Evolutionary conservation across 2,888 invertebrate species (phyloP).

Genomic region (Ophion costatus): DNA sequence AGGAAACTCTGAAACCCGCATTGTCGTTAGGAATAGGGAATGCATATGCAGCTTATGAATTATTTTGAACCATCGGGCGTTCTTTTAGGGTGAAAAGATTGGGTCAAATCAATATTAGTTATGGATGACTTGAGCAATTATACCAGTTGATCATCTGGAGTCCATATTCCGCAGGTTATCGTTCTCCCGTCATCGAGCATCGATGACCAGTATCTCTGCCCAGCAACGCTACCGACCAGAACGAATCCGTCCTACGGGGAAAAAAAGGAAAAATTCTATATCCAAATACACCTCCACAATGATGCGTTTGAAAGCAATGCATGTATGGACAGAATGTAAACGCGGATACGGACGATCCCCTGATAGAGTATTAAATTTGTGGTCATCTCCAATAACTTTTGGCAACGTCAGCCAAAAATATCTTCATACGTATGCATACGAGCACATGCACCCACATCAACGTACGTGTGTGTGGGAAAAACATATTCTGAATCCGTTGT

Average conservation of each 20-base stretch:
- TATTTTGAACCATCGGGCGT: neutral
- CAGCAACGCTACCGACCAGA: conserved; percentile 97
- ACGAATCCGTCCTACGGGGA: conserved; percentile 95
- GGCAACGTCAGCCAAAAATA: no score
- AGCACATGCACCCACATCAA: no score
- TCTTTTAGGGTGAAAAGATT: neutral
- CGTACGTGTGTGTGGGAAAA: no score
- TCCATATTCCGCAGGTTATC: conserved; percentile 99
- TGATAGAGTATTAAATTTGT: no score
- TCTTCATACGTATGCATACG: no score
- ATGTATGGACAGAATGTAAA: neutral
- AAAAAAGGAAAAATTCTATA: neutral
- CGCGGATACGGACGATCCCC: no score
- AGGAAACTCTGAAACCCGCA: neutral
- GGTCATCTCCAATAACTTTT: no score
- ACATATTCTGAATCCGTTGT: no score
- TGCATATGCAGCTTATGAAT: neutral
- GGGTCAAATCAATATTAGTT: neutral
- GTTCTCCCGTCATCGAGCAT: conserved; percentile 97
- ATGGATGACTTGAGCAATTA: conserved; percentile 35
- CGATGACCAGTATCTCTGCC: conserved; percentile 99
- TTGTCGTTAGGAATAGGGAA: no score
- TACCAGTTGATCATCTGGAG: conserved; percentile 97
- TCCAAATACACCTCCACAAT: neutral
- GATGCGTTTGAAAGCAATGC: neutral